These are phyloP conservation scores for Setophaga kirtlandii DNA, from an alignment of 2,113 vertebrate genomes.

Conservation along the genomic window DNA sequence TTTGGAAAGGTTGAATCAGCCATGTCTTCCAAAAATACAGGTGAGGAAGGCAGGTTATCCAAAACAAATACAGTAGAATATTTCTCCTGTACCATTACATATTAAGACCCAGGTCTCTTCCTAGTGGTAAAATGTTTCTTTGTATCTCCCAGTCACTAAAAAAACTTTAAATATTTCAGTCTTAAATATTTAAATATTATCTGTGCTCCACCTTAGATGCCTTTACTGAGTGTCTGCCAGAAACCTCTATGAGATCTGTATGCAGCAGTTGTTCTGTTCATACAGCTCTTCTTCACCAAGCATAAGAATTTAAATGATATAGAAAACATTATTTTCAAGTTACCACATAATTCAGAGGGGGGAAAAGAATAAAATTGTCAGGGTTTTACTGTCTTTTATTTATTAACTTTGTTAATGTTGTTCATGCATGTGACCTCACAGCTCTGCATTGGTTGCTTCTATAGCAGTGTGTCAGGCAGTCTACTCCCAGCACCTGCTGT, in stretches of 20 bases:
- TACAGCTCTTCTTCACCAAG: background rate
- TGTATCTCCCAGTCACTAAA: background rate
- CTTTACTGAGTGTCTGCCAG: background rate
- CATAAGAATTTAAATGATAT: background rate
- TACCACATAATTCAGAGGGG: background rate
- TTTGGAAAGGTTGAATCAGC: background rate
- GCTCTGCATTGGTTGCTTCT: background rate
- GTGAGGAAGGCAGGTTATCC: background rate
- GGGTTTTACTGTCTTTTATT: background rate
- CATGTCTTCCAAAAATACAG: background rate
- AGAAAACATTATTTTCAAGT: background rate
- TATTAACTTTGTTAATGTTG: background rate
- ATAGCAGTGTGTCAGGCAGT: background rate
- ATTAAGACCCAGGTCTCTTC: background rate
- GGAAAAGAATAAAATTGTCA: background rate
- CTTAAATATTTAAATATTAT: background rate
- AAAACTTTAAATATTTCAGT: background rate
- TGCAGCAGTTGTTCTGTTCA: background rate
- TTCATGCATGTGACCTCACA: background rate
- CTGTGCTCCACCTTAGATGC: background rate
- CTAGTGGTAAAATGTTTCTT: background rate
- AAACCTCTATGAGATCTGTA: background rate
- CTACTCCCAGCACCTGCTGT: background rate
- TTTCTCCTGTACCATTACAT: background rate
- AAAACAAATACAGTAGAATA: background rate